Base-by-base conservation (phyloP, 2,797 vertebrate genomes). In the Sphaeramia orbicularis region DNA sequence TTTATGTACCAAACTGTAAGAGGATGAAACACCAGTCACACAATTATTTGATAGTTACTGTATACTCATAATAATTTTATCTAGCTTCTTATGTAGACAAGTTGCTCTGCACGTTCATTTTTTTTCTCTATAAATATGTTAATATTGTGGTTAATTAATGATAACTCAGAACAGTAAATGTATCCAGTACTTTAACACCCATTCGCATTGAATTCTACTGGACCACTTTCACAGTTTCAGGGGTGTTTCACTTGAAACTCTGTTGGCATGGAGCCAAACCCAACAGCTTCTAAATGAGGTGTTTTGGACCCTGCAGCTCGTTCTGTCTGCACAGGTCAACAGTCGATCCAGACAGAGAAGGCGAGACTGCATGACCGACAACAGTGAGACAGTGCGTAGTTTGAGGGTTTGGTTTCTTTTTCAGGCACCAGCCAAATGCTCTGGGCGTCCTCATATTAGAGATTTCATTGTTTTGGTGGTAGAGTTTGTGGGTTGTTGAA, bases 221-320 rank as follows among this genome's bases (percentile, higher is more conserved):
- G 8, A 10, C 1, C 40, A 3, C 16, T 15, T 40, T 24, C 14
- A 54, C 61, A 13, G 19, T 37, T 40, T 37, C 4, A 21, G 21
- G 53, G 18, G 15, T 4, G 24, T 16, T 18, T 10, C 3, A 4
- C 40, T 16, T 12, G 44, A 44, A 7, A 54, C 6, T 32, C 14
- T 1, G 0, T 13, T 50, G 37, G 35, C 16, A 42, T 18, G 4
- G 42, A 38, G 6, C 36, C 14, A 36, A 7, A 9, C 2, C 4
- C 0, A 3, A 6, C 32, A 4, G 15, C 15, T 47, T 7, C 45
- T 15, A 18, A 47, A 65, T 30, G 52, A 19, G 38, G 2, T 14
- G 57, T 30, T 55, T 4, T 16, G 43, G 13, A 35, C 5, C 54
- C 65, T 27, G 35, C 32, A 40, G 66, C 42, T 19, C n/a, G 57